Evolutionary conservation across 2,888 invertebrate genomes (phyloP), one percentile per base, ranked within the genome.

Genomic region (Agriopis leucophaearia): DNA sequence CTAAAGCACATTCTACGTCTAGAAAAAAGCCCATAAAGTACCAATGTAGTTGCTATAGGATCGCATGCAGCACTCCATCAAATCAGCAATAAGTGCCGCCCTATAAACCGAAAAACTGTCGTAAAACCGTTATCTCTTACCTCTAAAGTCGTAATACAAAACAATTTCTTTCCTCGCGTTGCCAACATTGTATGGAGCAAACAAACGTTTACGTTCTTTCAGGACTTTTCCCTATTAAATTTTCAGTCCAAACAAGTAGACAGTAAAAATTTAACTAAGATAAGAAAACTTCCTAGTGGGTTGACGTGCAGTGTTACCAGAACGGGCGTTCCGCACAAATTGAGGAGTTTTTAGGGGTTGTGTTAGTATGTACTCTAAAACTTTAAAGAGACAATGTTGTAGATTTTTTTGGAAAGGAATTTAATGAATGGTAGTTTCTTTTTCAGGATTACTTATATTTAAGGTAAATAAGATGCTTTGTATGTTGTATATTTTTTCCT

Each of bases 201-300:
- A 77, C 77, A 80, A 81, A 80, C 80, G 77, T 74, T 79, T 77
- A 77, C 77, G 74, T 70, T 69, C 57, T 69, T 64, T 50, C 76
- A 79, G 56, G 79, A 79, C 77, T 79, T 78, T 73, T 69, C 56
- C 72, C 75, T 79, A 80, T 82, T 80, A 81, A 80, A 83, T 79
- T 83, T 83, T 83, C 81, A 80, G 74, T 80, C 81, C 76, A 81
- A 81, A 84, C 80, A 82, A 83, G 80, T 78, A 78, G 75, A 80
- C 81, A 81, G 81, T 84, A 82, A 84, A 84, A 82, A 78, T 79
- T 78, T 81, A 73, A 79, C 79, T 75, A 75, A 80, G 78, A 80
- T 82, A 81, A 82, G 80, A 79, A 77, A 73, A 76, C 74, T 74
- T 72, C 61, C 69, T 69, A 72, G 57, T 66, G 61, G 64, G 60